Percentiles rank a stretch among this genome's conserved stretches.
Conservation (phyloP, 1,140 invertebrate species). For the Caenorhabditis briggsae region DNA sequence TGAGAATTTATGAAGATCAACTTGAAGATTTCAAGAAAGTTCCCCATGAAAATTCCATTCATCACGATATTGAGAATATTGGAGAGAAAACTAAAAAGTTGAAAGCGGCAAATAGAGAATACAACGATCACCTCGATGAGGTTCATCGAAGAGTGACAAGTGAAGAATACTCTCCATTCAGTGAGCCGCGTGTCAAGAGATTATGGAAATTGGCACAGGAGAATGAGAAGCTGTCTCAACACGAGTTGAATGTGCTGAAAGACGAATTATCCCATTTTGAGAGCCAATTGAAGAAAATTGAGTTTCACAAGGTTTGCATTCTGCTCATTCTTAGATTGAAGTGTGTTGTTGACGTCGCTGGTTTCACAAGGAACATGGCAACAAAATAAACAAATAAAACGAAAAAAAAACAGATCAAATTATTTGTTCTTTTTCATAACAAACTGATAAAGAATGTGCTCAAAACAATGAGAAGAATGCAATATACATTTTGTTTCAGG, state of each 20-base stretch:
- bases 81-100: constrained; percentile 8
- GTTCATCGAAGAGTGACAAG: constrained; percentile 26
- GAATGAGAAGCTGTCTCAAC: constrained; percentile 3
- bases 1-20: constrained; percentile 26
- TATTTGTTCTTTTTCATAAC: background rate
- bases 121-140: constrained; percentile 31
- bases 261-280: constrained; percentile 45
- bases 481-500: constrained; percentile 10
- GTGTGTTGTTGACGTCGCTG: background rate
- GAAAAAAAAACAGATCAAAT: background rate
- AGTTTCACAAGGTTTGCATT: constrained; percentile 13
- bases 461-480: constrained; percentile 5
- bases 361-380: background rate
- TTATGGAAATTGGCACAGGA: constrained; percentile 38
- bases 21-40: constrained; percentile 46
- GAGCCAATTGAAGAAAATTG: constrained; percentile 18
- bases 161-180: constrained; percentile 39
- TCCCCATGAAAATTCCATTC: constrained; percentile 35
- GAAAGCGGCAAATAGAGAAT: constrained; percentile 11
- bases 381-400: constrained; percentile 6
- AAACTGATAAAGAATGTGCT: background rate
- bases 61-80: constrained; percentile 18
- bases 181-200: constrained; percentile 28
- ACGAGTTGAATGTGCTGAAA: constrained; percentile 25
- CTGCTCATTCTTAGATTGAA: no score